These are phyloP conservation scores for Electrona antarctica DNA, from an alignment of 2,113 vertebrate genomes.

Conservation along the genomic window DNA sequence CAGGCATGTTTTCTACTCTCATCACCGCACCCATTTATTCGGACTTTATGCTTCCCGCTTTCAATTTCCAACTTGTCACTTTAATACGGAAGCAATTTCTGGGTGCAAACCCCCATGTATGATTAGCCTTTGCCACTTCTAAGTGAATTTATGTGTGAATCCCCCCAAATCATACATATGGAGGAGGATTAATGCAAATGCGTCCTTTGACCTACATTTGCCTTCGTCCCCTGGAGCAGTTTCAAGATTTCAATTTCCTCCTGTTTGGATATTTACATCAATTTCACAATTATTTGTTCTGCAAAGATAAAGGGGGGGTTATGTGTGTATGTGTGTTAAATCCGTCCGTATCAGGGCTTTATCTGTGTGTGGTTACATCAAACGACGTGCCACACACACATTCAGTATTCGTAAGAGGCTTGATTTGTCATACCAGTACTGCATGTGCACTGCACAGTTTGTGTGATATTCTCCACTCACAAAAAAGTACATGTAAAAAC, in stretches of 20 bases:
- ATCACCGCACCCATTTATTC: constrained; percentile 52
- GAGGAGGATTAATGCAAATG: constrained; percentile 65
- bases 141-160: constrained; percentile 49
- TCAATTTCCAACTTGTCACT: constrained; percentile 61
- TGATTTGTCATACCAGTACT: not conserved
- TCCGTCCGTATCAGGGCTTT: constrained; percentile 42
- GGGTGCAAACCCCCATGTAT: constrained; percentile 54
- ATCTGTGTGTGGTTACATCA: constrained; percentile 42
- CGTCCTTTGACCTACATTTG: constrained; percentile 65
- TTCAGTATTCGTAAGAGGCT: not conserved
- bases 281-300: constrained; percentile 64
- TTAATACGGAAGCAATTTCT: constrained; percentile 72
- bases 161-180: constrained; percentile 59
- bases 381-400: not conserved
- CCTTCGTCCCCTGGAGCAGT: constrained; percentile 36
- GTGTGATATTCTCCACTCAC: too few species aligned
- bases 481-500: too few species aligned
- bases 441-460: too few species aligned
- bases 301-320: constrained; percentile 27
- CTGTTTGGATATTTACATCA: constrained; percentile 66
- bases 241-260: constrained; percentile 33
- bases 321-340: constrained; percentile 12
- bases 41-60: constrained; percentile 51
- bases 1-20: constrained; percentile 43
- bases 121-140: constrained; percentile 58